These are phyloP conservation scores for Chalcis sispes DNA, from an alignment of 2,888 invertebrate genomes.

Conservation along the genomic window DNA sequence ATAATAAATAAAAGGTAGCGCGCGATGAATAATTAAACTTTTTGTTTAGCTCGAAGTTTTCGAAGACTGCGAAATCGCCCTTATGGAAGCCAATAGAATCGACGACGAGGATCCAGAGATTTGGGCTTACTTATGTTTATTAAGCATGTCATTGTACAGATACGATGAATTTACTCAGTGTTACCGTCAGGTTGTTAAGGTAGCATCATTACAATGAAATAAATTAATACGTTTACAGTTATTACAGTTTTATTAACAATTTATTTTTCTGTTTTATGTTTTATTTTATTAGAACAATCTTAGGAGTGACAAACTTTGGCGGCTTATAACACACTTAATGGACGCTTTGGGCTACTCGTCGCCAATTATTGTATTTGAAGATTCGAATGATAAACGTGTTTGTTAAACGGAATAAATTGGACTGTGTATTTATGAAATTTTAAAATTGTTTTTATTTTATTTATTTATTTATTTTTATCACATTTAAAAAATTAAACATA, in stretches of 20 bases:
- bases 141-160: slow-evolving; percentile 64
- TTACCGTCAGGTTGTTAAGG: slow-evolving; percentile 64
- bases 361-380: slow-evolving; percentile 54
- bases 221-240: slow-evolving; percentile 37
- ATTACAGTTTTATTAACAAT: slow-evolving; percentile 63
- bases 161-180: slow-evolving; percentile 68
- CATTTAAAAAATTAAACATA: background rate
- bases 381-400: slow-evolving; percentile 38
- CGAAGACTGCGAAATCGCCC: slow-evolving; percentile 63
- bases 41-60: slow-evolving; percentile 60
- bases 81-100: slow-evolving; percentile 66
- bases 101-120: slow-evolving; percentile 63
- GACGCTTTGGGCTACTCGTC: slow-evolving; percentile 62
- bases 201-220: slow-evolving; percentile 17
- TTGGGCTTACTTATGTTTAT: slow-evolving; percentile 68
- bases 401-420: slow-evolving; percentile 25
- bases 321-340: slow-evolving; percentile 65
- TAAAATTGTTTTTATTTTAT: too few species aligned
- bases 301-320: slow-evolving; percentile 67
- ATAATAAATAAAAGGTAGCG: too few species aligned
- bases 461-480: too few species aligned
- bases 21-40: background rate
- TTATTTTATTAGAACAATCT: slow-evolving; percentile 64
- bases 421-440: too few species aligned
- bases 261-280: slow-evolving; percentile 54